A percentile compares a stretch with the other conserved stretches of the same genome.
Conservation (phyloP, 2,113 vertebrate genomes). For the Hystrix brachyura region DNA sequence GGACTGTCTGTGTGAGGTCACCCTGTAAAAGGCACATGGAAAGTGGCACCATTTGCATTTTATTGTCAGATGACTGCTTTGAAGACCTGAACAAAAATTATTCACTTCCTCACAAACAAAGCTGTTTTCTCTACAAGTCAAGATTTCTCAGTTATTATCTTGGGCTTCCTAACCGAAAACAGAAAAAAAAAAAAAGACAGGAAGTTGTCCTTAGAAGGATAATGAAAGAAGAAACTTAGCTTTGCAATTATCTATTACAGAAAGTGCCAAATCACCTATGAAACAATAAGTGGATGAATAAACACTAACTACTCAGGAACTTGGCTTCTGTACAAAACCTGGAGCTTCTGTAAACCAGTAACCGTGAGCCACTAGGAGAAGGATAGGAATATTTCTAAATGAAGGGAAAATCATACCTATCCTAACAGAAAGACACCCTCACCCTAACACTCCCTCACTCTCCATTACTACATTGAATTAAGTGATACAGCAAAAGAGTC, state of each 20-base stretch:
- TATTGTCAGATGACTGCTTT: neutral
- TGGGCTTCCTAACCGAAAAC: conserved; percentile 9
- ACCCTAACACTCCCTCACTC: neutral
- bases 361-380: conserved; percentile 50
- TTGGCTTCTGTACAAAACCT: conserved; percentile 57
- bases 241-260: conserved; percentile 7
- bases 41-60: neutral
- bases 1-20: neutral
- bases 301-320: conserved; percentile 9
- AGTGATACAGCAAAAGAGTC: neutral
- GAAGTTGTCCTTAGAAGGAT: neutral
- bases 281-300: conserved; percentile 50
- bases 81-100: conserved; percentile 37
- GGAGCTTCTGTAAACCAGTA: conserved; percentile 33
- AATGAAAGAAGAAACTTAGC: conserved; percentile 59
- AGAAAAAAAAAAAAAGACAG: conserved; percentile 22
- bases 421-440: neutral
- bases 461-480: neutral
- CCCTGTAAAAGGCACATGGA: neutral
- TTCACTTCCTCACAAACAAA: neutral
- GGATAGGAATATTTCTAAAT: conserved; percentile 44
- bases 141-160: neutral
- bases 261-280: conserved; percentile 41
- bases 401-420: neutral
- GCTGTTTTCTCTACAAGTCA: neutral